Conservation (phyloP, 2,797 vertebrate species). For the Anguilla pacifica region DNA sequence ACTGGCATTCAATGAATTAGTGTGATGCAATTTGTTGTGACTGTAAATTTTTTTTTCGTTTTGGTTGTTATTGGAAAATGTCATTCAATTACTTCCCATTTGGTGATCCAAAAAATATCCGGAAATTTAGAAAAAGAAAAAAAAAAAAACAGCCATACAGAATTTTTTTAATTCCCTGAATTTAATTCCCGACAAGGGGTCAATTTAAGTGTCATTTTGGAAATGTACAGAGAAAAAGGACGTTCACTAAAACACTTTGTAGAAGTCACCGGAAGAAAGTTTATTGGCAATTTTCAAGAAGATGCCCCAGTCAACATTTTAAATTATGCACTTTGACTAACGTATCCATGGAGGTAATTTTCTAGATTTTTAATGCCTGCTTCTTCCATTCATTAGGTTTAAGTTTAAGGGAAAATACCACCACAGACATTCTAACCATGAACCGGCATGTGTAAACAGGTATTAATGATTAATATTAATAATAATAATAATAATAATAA, state of each 20-base stretch:
- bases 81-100: too few species aligned
- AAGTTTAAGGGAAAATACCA: neutral
- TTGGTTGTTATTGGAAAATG: too few species aligned
- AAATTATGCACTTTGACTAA: neutral
- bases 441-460: neutral
- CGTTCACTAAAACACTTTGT: neutral
- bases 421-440: neutral
- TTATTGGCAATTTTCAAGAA: neutral
- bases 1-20: too few species aligned
- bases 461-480: neutral
- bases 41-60: too few species aligned
- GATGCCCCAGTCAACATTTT: neutral
- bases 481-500: conserved; percentile 3
- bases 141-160: too few species aligned
- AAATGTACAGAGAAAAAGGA: neutral
- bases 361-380: neutral
- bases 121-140: too few species aligned
- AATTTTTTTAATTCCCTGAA: too few species aligned
- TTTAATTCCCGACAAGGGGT: too few species aligned
- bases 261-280: neutral
- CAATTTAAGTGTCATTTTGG: too few species aligned
- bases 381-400: neutral
- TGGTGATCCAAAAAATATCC: too few species aligned
- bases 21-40: too few species aligned
- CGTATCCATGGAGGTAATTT: neutral